phyloP scores from a whole-genome alignment of 2,113 vertebrate genomes.

The Hyperopisus bebe region DNA sequence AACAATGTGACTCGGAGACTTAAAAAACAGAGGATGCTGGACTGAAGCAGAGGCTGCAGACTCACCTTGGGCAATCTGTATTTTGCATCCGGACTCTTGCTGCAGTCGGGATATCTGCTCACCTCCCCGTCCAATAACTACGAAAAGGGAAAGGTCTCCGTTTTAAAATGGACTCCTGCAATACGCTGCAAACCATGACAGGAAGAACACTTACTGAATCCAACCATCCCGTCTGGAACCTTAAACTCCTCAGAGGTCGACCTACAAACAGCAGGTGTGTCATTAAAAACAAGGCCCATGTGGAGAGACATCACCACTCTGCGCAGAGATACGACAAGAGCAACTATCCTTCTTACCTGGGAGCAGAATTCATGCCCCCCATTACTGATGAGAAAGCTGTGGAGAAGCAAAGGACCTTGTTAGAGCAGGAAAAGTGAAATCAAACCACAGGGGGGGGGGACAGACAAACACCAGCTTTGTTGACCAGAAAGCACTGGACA shows the following conservation, averaged over 20 bases:
- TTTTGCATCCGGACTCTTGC: constrained; percentile 96
- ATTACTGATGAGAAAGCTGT: constrained; percentile 79
- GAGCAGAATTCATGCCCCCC: constrained; percentile 85
- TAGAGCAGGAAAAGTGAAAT: not conserved
- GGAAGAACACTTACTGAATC: constrained; percentile 84
- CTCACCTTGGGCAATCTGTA: constrained; percentile 95
- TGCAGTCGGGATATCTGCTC: constrained; percentile 96
- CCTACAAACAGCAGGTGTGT: constrained; percentile 47
- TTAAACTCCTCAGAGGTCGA: constrained; percentile 93
- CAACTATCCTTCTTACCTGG: constrained; percentile 62
- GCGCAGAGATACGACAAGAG: not conserved
- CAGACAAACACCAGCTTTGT: not conserved
- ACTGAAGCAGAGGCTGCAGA: not conserved
- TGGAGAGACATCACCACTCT: not conserved
- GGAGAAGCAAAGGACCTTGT: constrained; percentile 19
- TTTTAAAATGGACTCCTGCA: not conserved
- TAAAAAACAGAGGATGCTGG: not conserved
- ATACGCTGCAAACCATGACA: not conserved
- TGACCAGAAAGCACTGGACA: not conserved
- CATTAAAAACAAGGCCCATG: not conserved
- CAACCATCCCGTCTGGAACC: constrained; percentile 98
- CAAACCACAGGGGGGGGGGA: not conserved
- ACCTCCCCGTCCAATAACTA: constrained; percentile 97
- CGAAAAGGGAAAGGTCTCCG: constrained; percentile 7
- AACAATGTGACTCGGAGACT: constrained; percentile 11